Base-by-base conservation (phyloP, 2,888 invertebrate genomes). In the Polietes domitor region DNA sequence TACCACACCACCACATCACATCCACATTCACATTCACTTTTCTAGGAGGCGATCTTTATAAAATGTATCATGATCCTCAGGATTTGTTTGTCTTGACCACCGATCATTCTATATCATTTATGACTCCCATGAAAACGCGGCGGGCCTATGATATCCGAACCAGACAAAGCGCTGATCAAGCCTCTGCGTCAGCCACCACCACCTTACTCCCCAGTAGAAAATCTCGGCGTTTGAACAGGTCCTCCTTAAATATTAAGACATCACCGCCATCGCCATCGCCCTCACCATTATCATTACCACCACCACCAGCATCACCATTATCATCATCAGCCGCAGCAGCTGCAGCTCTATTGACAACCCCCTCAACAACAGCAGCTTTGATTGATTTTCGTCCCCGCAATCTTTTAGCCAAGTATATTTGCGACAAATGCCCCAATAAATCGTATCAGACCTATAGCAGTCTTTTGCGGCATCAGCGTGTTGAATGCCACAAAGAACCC, bases 401-500 rank as follows among this genome's bases (percentile, higher is more conserved):
- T 73, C 4, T n/a, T 32, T 28, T 28, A 61, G 77, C 81, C 1
- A 82, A 86, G 73, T 88, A 82, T 70, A 77, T 83, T 43, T 88
- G 88, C 80, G 85, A 87, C 78, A 85, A 82, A 83, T 89, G 88
- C 77, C 87, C 86, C 55, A 83, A 87, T 50, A 87, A 87, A 83
- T 83, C 86, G 41, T 92, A 92, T 87, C 90, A 89, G 86, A 90
- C 90, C 75, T 90, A 89, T 82, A 89, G 89, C 77, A 92, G 92
- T 61, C 87, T 93, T 28, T 90, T 92, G 77, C 92, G 93, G 15
- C 93, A 93, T 87, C 91, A 91, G 86, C 91, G 91, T 80, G 90
- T 93, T 76, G 93, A 93, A 87, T 93, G 94, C 86, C 93, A 93
- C 63, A 93, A 93, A 86, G 92, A 92, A 77, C 93, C 92, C 0